phyloP scores from a whole-genome alignment of 2,797 vertebrate genomes.

The Mareca strepera region DNA sequence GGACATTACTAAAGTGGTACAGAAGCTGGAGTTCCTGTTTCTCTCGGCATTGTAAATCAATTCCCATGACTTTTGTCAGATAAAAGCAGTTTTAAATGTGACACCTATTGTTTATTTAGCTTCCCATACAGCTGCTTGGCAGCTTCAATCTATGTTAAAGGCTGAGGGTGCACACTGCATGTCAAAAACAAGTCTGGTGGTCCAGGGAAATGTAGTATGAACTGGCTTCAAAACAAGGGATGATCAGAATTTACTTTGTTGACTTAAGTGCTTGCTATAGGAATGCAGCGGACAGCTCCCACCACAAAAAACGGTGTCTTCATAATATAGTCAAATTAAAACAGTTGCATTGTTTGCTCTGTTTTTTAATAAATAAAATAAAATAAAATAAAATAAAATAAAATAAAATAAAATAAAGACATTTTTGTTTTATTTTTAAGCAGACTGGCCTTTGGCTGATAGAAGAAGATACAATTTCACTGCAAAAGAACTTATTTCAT shows the following conservation, averaged over 20 bases:
- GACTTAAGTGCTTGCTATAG: not conserved
- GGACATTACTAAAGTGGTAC: not conserved
- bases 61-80: not conserved
- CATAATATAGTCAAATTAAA: not conserved
- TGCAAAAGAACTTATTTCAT: conserved; percentile 6
- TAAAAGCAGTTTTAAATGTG: not conserved
- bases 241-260: not conserved
- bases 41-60: not conserved
- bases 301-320: not conserved
- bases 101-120: not conserved
- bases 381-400: not conserved
- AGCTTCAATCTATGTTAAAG: not conserved
- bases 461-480: conserved; percentile 39
- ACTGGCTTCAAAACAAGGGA: not conserved
- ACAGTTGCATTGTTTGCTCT: not conserved
- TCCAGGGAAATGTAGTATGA: not conserved
- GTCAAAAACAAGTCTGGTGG: not conserved
- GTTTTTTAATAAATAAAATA: not conserved
- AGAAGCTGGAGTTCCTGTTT: not conserved
- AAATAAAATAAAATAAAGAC: not conserved
- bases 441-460: not conserved
- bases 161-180: not conserved
- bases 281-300: not conserved
- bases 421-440: not conserved
- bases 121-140: not conserved